Evolutionary conservation across 2,888 invertebrate genomes (phyloP).

Genomic region (Phytoseiulus persimilis): DNA sequence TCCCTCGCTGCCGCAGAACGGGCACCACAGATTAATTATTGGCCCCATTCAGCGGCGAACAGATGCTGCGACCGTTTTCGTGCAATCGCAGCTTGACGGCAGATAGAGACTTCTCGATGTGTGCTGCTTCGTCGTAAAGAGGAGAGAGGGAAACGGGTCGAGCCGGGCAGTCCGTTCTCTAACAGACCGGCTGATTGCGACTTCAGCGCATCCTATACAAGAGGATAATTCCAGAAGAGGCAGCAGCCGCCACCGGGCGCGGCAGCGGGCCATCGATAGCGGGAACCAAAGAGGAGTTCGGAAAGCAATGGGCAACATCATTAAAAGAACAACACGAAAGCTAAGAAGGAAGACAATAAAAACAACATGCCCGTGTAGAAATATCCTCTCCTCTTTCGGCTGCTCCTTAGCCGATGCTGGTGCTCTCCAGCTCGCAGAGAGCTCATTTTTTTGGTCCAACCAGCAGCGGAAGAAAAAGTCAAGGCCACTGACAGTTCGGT

Average conservation of each 20-base stretch:
- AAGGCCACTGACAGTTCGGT: background rate
- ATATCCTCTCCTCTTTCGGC: background rate
- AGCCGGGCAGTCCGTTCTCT: background rate
- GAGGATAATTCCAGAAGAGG: background rate
- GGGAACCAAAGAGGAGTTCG: background rate
- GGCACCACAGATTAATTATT: background rate
- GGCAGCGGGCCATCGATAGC: background rate
- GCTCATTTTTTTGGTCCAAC: background rate
- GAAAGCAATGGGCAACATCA: conserved; percentile 5
- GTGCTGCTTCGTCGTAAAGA: background rate
- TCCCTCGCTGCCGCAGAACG: background rate
- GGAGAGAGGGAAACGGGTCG: background rate
- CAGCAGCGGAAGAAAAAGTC: background rate
- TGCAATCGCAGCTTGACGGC: background rate
- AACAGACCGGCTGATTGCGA: background rate
- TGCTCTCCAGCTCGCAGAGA: background rate
- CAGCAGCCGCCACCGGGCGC: background rate
- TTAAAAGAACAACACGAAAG: background rate
- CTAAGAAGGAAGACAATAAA: background rate
- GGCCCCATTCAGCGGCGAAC: background rate
- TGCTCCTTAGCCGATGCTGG: no score
- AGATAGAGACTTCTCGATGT: background rate
- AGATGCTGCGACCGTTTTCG: background rate
- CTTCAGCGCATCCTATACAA: background rate
- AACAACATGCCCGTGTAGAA: background rate